Percentiles rank a stretch among this genome's conserved stretches.
Evolutionary conservation across 2,113 vertebrate species (phyloP).

Genomic region (Australoheros scitulus): DNA sequence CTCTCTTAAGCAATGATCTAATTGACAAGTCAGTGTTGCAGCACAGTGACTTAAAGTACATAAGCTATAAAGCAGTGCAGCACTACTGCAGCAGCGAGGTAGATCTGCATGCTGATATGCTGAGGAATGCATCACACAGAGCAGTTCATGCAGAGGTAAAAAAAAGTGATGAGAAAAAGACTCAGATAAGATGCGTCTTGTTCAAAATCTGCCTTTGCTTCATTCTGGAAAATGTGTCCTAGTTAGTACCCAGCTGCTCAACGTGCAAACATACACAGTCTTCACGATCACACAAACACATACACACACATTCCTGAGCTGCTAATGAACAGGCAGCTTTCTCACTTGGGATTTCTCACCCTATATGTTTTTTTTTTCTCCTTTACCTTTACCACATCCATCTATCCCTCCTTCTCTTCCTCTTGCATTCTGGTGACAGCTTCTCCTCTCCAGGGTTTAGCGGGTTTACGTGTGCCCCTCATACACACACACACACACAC

Average conservation of each 20-base stretch:
- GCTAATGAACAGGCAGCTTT: conserved; percentile 67
- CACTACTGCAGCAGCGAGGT: conserved; percentile 27
- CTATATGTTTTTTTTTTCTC: conserved; percentile 33
- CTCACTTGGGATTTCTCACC: conserved; percentile 57
- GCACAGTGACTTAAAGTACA: conserved; percentile 14
- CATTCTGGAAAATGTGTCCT: conserved; percentile 60
- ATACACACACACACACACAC: background rate
- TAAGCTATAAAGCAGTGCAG: conserved; percentile 30
- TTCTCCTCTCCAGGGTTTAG: conserved; percentile 41
- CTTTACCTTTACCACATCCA: conserved; percentile 33
- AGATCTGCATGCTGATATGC: conserved; percentile 40
- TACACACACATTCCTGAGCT: conserved; percentile 24
- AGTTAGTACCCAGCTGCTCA: conserved; percentile 58
- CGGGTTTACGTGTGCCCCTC: conserved; percentile 51
- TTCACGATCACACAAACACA: background rate
- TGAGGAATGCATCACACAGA: conserved; percentile 41
- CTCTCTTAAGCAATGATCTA: conserved; percentile 8
- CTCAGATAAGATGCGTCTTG: conserved; percentile 34
- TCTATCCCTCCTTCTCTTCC: conserved; percentile 7
- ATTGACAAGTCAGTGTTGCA: conserved; percentile 35
- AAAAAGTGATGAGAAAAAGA: conserved; percentile 38
- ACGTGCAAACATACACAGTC: conserved; percentile 20
- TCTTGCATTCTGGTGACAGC: conserved; percentile 41
- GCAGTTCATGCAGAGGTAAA: conserved; percentile 51
- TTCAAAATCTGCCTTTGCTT: conserved; percentile 47